These are phyloP conservation scores for Erithacus rubecula DNA, from an alignment of 2,797 vertebrate genomes.

Conservation along the genomic window DNA sequence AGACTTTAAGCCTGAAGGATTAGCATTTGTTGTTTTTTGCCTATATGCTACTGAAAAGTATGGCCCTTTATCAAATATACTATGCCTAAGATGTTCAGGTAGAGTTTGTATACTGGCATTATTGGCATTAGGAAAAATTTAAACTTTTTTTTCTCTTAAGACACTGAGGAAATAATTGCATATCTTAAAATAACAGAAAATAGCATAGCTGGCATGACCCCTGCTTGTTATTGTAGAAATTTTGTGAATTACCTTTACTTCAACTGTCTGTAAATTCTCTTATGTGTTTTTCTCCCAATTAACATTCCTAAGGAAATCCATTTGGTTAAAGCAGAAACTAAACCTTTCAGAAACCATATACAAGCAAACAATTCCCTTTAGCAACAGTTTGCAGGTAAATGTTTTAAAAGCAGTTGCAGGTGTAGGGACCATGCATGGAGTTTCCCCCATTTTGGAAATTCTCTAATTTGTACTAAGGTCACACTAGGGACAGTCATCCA, in stretches of 20 bases:
- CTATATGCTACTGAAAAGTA: neutral
- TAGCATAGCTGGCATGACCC: accelerated
- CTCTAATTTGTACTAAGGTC: neutral
- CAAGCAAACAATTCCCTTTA: neutral
- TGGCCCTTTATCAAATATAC: neutral
- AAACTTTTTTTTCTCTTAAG: neutral
- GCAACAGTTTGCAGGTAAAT: neutral
- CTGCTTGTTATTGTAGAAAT: neutral
- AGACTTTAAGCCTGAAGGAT: neutral
- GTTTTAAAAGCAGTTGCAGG: neutral
- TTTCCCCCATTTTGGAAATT: neutral
- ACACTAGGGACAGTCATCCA: neutral
- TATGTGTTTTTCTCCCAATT: neutral
- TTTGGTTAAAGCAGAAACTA: neutral
- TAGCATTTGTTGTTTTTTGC: neutral
- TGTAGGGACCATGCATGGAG: neutral
- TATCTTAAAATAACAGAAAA: neutral
- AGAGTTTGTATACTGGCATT: neutral
- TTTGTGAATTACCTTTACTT: neutral
- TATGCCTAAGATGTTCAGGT: neutral
- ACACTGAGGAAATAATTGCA: neutral
- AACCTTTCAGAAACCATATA: neutral
- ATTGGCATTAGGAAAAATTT: neutral
- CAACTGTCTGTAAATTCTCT: neutral
- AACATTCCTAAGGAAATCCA: neutral